These are phyloP conservation scores for Cyphomyrus plagiostoma DNA, from an alignment of 2,113 vertebrate genomes.

Conservation along the genomic window DNA sequence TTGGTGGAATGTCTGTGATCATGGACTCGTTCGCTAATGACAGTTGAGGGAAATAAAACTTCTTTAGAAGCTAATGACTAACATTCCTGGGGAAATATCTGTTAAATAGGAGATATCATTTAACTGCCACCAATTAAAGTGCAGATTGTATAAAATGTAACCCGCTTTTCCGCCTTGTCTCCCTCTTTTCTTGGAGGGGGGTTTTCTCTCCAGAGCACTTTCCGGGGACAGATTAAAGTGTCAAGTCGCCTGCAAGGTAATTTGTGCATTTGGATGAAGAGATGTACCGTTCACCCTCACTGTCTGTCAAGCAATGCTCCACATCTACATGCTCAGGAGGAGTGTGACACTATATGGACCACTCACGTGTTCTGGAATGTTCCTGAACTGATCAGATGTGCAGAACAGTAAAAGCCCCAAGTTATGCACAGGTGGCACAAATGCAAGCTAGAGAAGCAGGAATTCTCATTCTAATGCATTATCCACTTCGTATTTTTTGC, in stretches of 20 bases:
- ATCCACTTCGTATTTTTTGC: not conserved
- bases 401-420: not conserved
- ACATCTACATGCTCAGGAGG: not conserved
- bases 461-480: not conserved
- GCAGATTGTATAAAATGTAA: not conserved
- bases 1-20: not conserved
- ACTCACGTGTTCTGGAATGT: not conserved
- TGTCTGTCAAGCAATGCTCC: not conserved
- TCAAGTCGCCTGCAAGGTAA: not conserved
- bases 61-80: not conserved
- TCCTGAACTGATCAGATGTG: not conserved
- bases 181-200: not conserved
- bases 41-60: not conserved
- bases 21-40: not conserved
- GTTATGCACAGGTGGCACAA: not conserved
- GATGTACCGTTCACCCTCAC: not conserved
- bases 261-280: not conserved
- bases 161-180: not conserved
- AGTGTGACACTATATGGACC: not conserved
- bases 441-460: not conserved
- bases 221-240: not conserved
- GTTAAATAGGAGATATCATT: not conserved
- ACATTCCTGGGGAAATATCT: not conserved
- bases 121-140: not conserved
- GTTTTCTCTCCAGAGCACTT: not conserved